A percentile compares a stretch with the other conserved stretches of the same genome.
Evolutionary conservation across 2,888 invertebrate species (phyloP).

Genomic region (Oligia latruncula): DNA sequence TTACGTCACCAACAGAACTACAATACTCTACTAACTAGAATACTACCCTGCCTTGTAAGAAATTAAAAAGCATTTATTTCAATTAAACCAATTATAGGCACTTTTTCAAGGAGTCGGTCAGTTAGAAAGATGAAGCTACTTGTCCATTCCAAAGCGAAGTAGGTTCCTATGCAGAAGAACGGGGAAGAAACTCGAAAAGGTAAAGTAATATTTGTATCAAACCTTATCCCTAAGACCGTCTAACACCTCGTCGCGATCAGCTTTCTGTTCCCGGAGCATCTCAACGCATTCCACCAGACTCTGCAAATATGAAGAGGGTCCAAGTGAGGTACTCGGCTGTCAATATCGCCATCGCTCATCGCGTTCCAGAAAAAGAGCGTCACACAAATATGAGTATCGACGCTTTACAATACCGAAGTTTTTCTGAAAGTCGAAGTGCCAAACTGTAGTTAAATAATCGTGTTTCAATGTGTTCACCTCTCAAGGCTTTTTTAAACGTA

Average conservation of each 20-base stretch:
- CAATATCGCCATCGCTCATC: background rate
- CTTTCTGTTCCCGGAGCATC: slow-evolving; percentile 82
- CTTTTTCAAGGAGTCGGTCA: background rate
- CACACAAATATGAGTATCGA: background rate
- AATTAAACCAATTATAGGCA: background rate
- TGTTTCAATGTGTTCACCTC: no score
- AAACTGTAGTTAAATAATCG: background rate
- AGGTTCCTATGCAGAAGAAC: background rate
- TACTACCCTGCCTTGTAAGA: background rate
- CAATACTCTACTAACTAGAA: background rate
- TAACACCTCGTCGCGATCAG: slow-evolving; percentile 82
- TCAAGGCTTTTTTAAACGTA: background rate
- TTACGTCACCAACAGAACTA: background rate
- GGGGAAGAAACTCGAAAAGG: background rate
- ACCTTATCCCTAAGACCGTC: slow-evolving; percentile 85
- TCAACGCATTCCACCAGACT: slow-evolving; percentile 78
- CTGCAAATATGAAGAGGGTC: slow-evolving; percentile 64
- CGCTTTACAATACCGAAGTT: background rate
- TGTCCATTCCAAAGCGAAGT: background rate
- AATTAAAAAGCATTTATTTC: background rate
- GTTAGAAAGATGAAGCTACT: background rate
- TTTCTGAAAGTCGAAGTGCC: background rate
- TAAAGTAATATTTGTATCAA: background rate
- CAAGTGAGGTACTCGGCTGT: background rate
- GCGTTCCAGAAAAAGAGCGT: background rate